phyloP scores from a whole-genome alignment of 2,113 vertebrate genomes.

The Clarias macrocephalus region DNA sequence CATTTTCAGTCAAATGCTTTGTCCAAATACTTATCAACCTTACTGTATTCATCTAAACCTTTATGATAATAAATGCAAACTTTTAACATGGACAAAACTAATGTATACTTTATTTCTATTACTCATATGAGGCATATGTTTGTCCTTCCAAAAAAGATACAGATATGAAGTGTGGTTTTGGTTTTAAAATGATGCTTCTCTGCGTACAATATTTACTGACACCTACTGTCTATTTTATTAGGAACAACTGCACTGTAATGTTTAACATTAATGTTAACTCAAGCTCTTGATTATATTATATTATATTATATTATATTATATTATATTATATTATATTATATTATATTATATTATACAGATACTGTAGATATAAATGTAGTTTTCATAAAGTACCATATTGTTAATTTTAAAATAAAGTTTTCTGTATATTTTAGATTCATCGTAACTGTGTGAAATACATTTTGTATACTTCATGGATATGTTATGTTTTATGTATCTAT shows the following conservation, averaged over 20 bases:
- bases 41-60: background rate
- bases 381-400: background rate
- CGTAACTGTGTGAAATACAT: background rate
- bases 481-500: background rate
- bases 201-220: background rate
- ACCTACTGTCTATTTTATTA: background rate
- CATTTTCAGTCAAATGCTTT: too few species aligned
- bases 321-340: background rate
- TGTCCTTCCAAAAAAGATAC: background rate
- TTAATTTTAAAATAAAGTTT: background rate
- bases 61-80: background rate
- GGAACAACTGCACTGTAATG: background rate
- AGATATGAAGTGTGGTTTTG: background rate
- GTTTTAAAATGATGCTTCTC: background rate
- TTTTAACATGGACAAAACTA: background rate
- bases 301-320: background rate
- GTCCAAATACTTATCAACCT: too few species aligned
- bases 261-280: background rate
- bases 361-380: background rate
- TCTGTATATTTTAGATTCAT: background rate
- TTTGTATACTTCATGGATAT: background rate
- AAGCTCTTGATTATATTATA: background rate
- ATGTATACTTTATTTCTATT: background rate
- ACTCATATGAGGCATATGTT: background rate
- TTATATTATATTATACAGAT: background rate